phyloP scores from a whole-genome alignment of 2,888 invertebrate genomes.

The Tuberolachnus salignus region DNA sequence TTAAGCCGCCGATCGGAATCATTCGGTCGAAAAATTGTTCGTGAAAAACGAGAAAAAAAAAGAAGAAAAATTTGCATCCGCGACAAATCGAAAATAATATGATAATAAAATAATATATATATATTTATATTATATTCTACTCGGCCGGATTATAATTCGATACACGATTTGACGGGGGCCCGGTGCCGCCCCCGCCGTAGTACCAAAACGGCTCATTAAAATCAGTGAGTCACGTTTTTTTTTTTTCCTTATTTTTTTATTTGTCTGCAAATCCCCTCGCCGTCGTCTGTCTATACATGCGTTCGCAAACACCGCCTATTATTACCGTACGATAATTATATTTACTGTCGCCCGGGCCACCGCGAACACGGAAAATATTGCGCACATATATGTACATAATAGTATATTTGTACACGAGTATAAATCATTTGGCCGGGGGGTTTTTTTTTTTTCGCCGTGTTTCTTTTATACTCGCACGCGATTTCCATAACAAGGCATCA shows the following conservation, averaged over 20 bases:
- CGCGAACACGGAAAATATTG: background rate
- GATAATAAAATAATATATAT: slow-evolving; percentile 13
- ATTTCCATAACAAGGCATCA: background rate
- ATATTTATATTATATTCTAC: slow-evolving; percentile 19
- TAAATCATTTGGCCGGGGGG: background rate
- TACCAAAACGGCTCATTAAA: slow-evolving; percentile 44
- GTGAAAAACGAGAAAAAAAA: too few relatives aligned
- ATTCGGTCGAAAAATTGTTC: too few relatives aligned
- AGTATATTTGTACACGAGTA: background rate
- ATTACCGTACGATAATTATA: slow-evolving; percentile 51
- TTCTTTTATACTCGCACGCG: background rate
- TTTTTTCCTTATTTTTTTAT: slow-evolving; percentile 1
- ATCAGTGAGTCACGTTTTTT: slow-evolving; percentile 47
- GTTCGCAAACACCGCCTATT: slow-evolving; percentile 34
- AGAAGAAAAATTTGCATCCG: background rate
- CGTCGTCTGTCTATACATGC: too few relatives aligned
- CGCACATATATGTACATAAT: background rate
- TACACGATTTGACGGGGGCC: slow-evolving; percentile 19
- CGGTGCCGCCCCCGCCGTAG: background rate
- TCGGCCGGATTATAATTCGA: slow-evolving; percentile 27
- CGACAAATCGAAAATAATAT: slow-evolving; percentile 35
- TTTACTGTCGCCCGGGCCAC: slow-evolving; percentile 22
- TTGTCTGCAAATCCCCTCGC: slow-evolving; percentile 37
- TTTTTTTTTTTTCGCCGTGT: background rate
- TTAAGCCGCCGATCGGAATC: too few relatives aligned